A percentile compares a stretch with the other conserved stretches of the same genome.
Conservation (phyloP, 2,797 vertebrate species). For the Spondyliosoma cantharus region DNA sequence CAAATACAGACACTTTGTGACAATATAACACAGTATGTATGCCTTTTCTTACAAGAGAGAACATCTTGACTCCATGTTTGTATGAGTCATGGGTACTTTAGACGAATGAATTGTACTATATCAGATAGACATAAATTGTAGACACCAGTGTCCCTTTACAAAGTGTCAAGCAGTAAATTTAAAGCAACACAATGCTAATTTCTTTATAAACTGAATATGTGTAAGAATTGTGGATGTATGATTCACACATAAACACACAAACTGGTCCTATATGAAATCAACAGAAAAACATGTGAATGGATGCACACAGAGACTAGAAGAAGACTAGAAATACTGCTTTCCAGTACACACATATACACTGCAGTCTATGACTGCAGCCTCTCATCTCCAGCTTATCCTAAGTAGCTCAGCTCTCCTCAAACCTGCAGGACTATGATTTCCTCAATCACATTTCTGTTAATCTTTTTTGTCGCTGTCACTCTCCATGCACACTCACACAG, state of each 20-base stretch:
- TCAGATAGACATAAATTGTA: no score
- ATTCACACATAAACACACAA: background rate
- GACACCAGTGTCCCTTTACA: background rate
- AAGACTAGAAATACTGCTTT: background rate
- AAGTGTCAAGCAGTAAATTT: background rate
- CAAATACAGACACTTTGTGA: background rate
- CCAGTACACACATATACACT: background rate
- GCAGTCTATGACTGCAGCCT: conserved; percentile 10
- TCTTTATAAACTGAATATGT: background rate
- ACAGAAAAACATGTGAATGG: background rate
- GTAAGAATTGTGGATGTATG: background rate
- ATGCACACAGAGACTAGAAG: background rate
- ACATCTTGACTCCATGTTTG: background rate
- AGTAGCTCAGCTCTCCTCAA: conserved; percentile 35
- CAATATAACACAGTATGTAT: background rate
- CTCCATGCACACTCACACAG: background rate
- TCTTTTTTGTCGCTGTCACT: conserved; percentile 7
- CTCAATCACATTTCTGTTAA: conserved; percentile 19
- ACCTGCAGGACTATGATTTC: conserved; percentile 24
- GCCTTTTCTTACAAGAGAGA: background rate
- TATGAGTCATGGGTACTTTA: background rate
- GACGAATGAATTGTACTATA: background rate
- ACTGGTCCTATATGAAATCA: background rate
- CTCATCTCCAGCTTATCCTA: conserved; percentile 31
- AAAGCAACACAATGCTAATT: background rate